Evolutionary conservation across 2,113 vertebrate genomes (phyloP), one percentile per base, ranked within the genome.

Genomic region (Microtus pennsylvanicus): DNA sequence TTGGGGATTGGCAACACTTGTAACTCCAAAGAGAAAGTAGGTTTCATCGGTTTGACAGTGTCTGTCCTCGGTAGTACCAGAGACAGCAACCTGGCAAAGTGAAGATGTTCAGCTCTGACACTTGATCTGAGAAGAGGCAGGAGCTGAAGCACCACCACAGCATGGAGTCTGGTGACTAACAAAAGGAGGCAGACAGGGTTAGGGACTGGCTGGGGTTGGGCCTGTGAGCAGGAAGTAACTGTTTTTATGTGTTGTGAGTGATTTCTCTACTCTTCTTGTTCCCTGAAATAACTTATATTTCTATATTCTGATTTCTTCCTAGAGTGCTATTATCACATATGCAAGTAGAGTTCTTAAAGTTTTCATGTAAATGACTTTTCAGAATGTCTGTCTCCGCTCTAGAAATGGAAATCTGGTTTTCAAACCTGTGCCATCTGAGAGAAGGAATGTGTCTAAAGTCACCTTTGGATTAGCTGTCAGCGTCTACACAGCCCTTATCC

Each of bases 201-300:
- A 96, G 75, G 33, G 2, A 87, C 13, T 8, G 1, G 69, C 90
- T 76, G 9, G 58, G 93, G 16, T 8, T 94, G 7, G 5, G 13
- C 85, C 24, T 63, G 3, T 35, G 28, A 11, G 28, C 63, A 50
- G 94, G 67, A 90, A 95, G 38, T n/a, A 3, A 75, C 3, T 38
- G 55, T 17, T 13, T 16, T 52, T 24, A 12, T 90, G 21, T 90
- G 30, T 87, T 58, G 16, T 72, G 5, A 78, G 82, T 45, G 82
- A 55, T 67, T 61, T 78, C 74, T 93, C 26, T 80, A 28, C 47
- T 83, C 30, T 42, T 76, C 22, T 76, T 94, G 4, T 47, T 93
- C 38, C 63, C 21, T 76, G 21, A 77, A 92, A 58, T 96, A 97
- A 95, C 96, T 96, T 97, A 24, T 94, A 96, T 98, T 97, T 98